Percentiles rank a stretch among this genome's conserved stretches.
These are phyloP conservation scores for Callaeas wilsoni DNA, from an alignment of 2,113 vertebrate genomes.

Conservation along the genomic window DNA sequence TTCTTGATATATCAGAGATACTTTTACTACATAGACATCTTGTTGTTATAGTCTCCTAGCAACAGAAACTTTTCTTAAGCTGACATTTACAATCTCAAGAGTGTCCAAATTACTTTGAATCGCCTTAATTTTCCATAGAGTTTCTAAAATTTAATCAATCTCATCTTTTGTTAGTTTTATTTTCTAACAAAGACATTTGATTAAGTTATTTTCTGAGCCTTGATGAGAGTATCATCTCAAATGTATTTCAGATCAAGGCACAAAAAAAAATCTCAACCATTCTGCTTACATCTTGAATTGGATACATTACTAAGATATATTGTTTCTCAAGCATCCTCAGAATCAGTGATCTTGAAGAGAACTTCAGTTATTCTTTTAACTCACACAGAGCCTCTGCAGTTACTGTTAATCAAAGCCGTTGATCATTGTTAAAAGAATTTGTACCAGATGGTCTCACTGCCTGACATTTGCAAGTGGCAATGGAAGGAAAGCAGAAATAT, in stretches of 20 bases:
- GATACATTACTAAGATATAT: neutral
- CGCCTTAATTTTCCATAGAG: slow-evolving; percentile 16
- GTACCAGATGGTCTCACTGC: neutral
- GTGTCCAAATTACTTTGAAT: slow-evolving; percentile 40
- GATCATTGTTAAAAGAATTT: neutral
- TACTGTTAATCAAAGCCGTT: neutral
- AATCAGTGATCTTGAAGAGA: neutral
- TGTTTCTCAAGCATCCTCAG: neutral
- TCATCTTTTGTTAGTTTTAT: slow-evolving; percentile 23
- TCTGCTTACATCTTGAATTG: neutral
- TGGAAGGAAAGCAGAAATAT: neutral
- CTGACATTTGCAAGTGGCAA: neutral
- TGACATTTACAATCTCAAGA: slow-evolving; percentile 9
- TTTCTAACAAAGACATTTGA: slow-evolving; percentile 24
- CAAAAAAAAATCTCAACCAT: neutral
- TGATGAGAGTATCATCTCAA: neutral
- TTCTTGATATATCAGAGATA: neutral
- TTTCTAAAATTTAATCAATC: slow-evolving; percentile 48
- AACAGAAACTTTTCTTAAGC: slow-evolving; percentile 12
- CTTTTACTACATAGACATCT: neutral
- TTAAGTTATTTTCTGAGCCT: slow-evolving; percentile 28
- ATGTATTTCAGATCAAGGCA: neutral
- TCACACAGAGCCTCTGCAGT: neutral
- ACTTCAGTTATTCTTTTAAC: neutral
- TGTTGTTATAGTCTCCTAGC: slow-evolving; percentile 10